phyloP scores from a whole-genome alignment of 1,140 invertebrate genomes.

The Telenomus remus region DNA sequence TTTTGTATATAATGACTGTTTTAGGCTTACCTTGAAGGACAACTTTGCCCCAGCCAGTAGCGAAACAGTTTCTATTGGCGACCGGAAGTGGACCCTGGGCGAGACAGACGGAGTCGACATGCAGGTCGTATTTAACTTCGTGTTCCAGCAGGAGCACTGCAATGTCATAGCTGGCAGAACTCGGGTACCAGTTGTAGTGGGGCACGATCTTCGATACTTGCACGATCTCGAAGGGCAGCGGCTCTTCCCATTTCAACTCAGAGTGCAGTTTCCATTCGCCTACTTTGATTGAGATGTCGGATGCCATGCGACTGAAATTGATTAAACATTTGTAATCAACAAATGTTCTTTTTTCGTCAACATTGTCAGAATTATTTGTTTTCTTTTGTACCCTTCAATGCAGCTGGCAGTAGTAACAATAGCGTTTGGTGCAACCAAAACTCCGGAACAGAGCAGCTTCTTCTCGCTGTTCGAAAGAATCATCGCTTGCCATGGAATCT shows the following conservation, averaged over 20 bases:
- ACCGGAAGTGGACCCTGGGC: constrained; percentile 59
- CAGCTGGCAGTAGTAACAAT: constrained; percentile 87
- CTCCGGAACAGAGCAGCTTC: constrained; percentile 85
- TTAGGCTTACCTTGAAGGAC: constrained; percentile 79
- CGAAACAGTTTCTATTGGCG: constrained; percentile 79
- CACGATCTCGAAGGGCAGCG: constrained; percentile 84
- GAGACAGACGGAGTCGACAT: constrained; percentile 87
- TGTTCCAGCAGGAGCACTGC: constrained; percentile 83
- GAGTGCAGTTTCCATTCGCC: constrained; percentile 91
- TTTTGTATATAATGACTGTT: too few species aligned
- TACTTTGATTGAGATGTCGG: constrained; percentile 82
- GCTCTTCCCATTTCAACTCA: constrained; percentile 80
- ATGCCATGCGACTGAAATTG: constrained; percentile 75
- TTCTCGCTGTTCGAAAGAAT: constrained; percentile 79
- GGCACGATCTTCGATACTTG: constrained; percentile 81
- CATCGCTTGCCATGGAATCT: constrained; percentile 90
- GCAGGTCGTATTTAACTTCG: constrained; percentile 79
- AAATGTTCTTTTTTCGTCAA: too few species aligned
- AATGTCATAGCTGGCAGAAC: constrained; percentile 81
- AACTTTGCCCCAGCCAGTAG: constrained; percentile 88
- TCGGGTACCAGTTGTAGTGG: constrained; percentile 83
- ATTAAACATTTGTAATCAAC: too few species aligned
- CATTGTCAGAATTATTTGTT: too few species aligned
- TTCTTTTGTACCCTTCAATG: constrained; percentile 88
- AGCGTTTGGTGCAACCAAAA: constrained; percentile 82